Evolutionary conservation across 2,113 vertebrate species (phyloP).

Genomic region (Glaucidium brasilianum): DNA sequence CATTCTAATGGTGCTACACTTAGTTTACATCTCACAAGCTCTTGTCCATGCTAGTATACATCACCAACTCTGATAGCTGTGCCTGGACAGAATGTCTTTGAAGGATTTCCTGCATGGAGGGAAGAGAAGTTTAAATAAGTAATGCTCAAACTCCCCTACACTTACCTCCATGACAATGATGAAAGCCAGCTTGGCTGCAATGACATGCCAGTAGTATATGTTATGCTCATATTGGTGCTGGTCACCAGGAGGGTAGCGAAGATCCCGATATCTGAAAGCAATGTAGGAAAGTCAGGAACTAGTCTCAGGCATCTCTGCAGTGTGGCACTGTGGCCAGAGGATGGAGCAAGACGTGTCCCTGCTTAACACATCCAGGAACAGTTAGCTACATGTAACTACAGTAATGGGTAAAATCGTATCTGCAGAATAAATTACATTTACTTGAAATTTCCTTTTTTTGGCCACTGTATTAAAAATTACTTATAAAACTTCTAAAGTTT

Average conservation of each 20-base stretch:
- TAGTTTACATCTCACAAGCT: background rate
- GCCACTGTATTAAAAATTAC: background rate
- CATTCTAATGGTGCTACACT: background rate
- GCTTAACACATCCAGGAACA: background rate
- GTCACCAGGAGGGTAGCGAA: slow-evolving; percentile 88
- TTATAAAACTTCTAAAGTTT: background rate
- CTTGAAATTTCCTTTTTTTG: background rate
- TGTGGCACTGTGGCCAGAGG: slow-evolving; percentile 9
- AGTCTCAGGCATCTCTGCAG: background rate
- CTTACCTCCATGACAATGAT: slow-evolving; percentile 91
- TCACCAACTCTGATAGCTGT: background rate
- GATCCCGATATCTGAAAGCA: slow-evolving; percentile 86
- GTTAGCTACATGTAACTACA: background rate
- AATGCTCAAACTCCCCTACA: background rate
- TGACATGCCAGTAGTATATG: slow-evolving; percentile 92
- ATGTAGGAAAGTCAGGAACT: background rate
- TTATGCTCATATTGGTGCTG: slow-evolving; percentile 83
- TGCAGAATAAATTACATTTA: background rate
- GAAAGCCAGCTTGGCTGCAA: slow-evolving; percentile 91
- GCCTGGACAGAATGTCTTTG: background rate
- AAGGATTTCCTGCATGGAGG: background rate
- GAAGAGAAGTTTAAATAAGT: background rate
- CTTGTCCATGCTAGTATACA: background rate
- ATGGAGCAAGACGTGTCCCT: slow-evolving; percentile 51
- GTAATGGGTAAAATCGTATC: rapidly evolving